phyloP scores from a whole-genome alignment of 1,140 invertebrate genomes.

The Aphelinus certus region DNA sequence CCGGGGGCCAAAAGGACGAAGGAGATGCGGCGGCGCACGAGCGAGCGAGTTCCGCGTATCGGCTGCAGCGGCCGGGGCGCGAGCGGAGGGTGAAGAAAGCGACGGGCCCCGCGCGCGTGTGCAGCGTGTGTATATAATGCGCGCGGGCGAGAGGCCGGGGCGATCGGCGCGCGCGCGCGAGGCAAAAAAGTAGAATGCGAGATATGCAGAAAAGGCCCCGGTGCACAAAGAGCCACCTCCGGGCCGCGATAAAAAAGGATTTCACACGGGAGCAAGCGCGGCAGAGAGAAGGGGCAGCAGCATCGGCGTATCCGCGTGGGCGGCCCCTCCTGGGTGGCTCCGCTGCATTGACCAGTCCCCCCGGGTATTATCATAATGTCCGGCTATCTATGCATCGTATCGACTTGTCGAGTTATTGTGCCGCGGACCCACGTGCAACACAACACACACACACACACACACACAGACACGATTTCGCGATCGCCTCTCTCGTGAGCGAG shows the following conservation, averaged over 20 bases:
- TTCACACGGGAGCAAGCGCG: not conserved
- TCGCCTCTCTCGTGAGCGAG: too few species aligned
- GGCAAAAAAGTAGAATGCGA: constrained; percentile 23
- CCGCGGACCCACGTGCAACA: not conserved
- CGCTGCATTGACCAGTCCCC: constrained; percentile 40
- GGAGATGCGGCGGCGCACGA: too few species aligned
- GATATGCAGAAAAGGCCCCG: constrained; percentile 9
- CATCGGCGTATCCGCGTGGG: constrained; percentile 29
- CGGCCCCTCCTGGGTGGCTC: constrained; percentile 42
- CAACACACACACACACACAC: not conserved
- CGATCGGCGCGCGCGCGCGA: not conserved
- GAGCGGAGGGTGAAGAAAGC: constrained; percentile 32
- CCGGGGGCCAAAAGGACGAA: too few species aligned
- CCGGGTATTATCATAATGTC: constrained; percentile 51
- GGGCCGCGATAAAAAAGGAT: constrained; percentile 2
- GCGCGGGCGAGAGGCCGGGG: too few species aligned
- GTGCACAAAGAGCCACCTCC: constrained; percentile 19
- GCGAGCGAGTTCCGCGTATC: constrained; percentile 32
- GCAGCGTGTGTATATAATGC: not conserved
- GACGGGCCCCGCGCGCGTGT: constrained; percentile 23
- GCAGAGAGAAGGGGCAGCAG: not conserved
- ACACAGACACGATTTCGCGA: not conserved
- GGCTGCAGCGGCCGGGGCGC: too few species aligned
- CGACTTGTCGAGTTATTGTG: constrained; percentile 54
- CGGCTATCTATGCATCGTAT: constrained; percentile 52